Percentiles rank a stretch among this genome's conserved stretches.
Evolutionary conservation across 1,140 invertebrate species (phyloP).

Genomic region (Tribolium madens): DNA sequence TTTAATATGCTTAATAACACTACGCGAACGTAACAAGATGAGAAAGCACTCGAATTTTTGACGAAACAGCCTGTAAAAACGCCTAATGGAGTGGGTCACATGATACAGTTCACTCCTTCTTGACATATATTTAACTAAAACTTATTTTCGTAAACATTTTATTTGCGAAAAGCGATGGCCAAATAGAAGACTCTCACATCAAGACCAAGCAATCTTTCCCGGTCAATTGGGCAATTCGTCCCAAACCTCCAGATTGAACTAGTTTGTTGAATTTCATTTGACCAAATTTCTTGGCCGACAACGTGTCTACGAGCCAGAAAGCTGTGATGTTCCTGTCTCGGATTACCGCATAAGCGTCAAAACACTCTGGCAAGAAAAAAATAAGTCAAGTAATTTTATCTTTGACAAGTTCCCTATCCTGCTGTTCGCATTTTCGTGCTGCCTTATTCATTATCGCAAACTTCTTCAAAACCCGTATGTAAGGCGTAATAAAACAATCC

Average conservation of each 20-base stretch:
- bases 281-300: not conserved
- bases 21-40: not conserved
- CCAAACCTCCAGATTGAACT: not conserved
- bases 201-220: not conserved
- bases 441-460: not conserved
- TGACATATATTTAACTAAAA: too few relatives aligned
- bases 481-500: constrained; percentile 27
- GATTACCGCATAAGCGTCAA: not conserved
- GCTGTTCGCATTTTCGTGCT: not conserved
- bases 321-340: not conserved
- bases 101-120: not conserved
- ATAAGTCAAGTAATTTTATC: constrained; percentile 1
- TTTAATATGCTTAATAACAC: not conserved
- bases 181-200: too few relatives aligned
- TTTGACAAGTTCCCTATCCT: not conserved
- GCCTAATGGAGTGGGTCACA: not conserved
- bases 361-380: not conserved
- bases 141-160: too few relatives aligned
- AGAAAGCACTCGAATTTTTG: not conserved
- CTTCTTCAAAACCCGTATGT: constrained; percentile 7
- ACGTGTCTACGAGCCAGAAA: not conserved
- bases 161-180: too few relatives aligned
- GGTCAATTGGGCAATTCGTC: not conserved
- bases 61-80: not conserved
- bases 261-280: not conserved